Evolutionary conservation across 35 echinoderm and acorn worm species (phyloP), one percentile per base, ranked within the genome.

Genomic region (Lytechinus variegatus): DNA sequence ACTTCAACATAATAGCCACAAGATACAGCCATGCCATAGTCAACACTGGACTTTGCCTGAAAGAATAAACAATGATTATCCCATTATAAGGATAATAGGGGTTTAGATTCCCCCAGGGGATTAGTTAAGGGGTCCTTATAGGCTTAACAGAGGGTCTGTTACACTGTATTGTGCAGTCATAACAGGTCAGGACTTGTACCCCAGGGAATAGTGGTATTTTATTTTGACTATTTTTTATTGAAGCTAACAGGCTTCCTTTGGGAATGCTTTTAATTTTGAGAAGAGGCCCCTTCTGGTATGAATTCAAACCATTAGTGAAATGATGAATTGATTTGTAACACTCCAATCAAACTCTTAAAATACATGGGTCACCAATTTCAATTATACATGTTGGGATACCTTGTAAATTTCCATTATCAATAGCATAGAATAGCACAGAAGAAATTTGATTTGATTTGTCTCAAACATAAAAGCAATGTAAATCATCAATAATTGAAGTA

Each of bases 41-140:
- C 19, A 79, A 79, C 66, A 24, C 66, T 79, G 19, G 16, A 79
- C 66, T 79, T 19, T 4, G 19, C 66, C 66, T 24, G n/a, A 79
- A 79, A 79, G 66, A 79, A 79, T 79, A 79, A 79, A 79, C 66
- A 79, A 24, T 79, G 66, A 79, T 79, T 79, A 79, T 19, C 66
- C 66, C 14, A 79, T 79, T 79, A 79, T 16, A 5, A 8, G 66
- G 16, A 79, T 79, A 79, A 79, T n/a, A 24, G 16, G 16, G 66
- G 16, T 79, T 79, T 79, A 19, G 21, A n/a, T 79, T 79, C 19
- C 66, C 1, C 19, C 6, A 79, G 66, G 66, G 66, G 66, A 79
- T 79, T 79, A 79, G 66, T 79, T 79, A 79, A 79, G 66, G 57
- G 66, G 66, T 79, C 66, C 66, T 79, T 79, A 79, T 79, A 79